Evolutionary conservation across 1,140 invertebrate species (phyloP), one percentile per base, ranked within the genome.

Genomic region (Aphelenchoides fujianensis): DNA sequence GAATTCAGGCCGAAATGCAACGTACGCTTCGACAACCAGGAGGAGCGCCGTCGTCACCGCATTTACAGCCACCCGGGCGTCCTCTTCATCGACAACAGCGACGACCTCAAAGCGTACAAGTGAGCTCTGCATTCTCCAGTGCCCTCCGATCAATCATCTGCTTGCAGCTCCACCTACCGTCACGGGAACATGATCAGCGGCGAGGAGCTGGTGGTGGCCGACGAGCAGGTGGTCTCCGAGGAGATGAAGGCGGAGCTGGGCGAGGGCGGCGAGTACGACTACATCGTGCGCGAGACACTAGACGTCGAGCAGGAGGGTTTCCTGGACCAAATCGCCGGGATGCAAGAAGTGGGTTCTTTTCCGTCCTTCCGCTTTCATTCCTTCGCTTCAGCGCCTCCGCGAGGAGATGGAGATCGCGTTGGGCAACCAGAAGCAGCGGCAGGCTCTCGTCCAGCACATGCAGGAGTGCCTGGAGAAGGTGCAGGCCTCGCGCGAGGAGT

Each of bases 61-160:
- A 28, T n/a, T 23, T 5, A 30, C 27, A 23, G 19, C 16, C 68
- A 69, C 36, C 27, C 68, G 27, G 54, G 23, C 31, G 68, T 30
- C 36, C 34, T 69, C 3, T 69, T 69, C 27, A 66, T 69, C 2
- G 68, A 69, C 12, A 69, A n/a, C 9, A 68, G 34, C 16, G 59
- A 68, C 32, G 59, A 69, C 5, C 41, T 69, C 30, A 27, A 70
- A 19, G 28, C 31, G 5, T 69, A 69, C 32, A 23, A 66, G 68
- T 69, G 23, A 68, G 67, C 69, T 68, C 69, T 7, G 34, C 48
- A 19, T 31, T 27, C n/a, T n/a, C n/a, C n/a, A n/a, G n/a, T n/a
- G n/a, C n/a, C n/a, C n/a, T n/a, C n/a, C n/a, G n/a, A n/a, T n/a
- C 16, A 30, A n/a, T n/a, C n/a, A n/a, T n/a, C n/a, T n/a, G n/a